phyloP scores from a whole-genome alignment of 1,140 invertebrate species.

The Triops longicaudatus region DNA sequence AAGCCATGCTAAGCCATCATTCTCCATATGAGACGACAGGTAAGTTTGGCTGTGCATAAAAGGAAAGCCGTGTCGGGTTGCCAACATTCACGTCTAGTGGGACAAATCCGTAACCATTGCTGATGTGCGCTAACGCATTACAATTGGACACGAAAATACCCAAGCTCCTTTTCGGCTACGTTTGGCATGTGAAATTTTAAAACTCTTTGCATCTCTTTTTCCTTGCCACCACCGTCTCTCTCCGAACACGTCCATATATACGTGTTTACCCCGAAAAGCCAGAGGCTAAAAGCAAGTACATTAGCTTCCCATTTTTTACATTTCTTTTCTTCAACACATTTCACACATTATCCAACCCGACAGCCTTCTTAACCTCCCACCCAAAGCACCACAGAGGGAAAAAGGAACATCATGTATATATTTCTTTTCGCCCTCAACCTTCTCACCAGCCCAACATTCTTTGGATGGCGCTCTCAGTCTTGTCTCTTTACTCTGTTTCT shows the following conservation, averaged over 20 bases:
- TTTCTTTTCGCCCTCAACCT: background rate
- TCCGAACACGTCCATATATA: background rate
- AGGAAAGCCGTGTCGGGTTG: background rate
- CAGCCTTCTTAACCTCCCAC: background rate
- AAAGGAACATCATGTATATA: no score
- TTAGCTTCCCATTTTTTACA: background rate
- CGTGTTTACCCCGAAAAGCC: background rate
- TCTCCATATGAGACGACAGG: slow-evolving; percentile 11
- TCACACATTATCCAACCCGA: slow-evolving; percentile 8
- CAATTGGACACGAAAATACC: background rate
- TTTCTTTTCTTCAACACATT: background rate
- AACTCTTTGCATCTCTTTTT: background rate
- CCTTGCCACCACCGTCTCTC: background rate
- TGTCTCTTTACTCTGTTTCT: slow-evolving; percentile 1
- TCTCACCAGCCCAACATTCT: background rate
- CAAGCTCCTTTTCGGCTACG: background rate
- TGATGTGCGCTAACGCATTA: slow-evolving; percentile 2
- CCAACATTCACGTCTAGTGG: background rate
- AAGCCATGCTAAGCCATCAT: slow-evolving; percentile 11
- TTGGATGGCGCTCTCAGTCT: background rate
- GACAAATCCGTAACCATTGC: slow-evolving; percentile 10
- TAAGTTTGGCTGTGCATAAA: slow-evolving; percentile 15
- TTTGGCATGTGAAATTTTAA: slow-evolving; percentile 4
- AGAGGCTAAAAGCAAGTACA: slow-evolving; percentile 8
- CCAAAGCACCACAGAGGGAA: background rate